Evolutionary conservation across 2,888 invertebrate genomes (phyloP).

Genomic region (Diplazon laetatorius): DNA sequence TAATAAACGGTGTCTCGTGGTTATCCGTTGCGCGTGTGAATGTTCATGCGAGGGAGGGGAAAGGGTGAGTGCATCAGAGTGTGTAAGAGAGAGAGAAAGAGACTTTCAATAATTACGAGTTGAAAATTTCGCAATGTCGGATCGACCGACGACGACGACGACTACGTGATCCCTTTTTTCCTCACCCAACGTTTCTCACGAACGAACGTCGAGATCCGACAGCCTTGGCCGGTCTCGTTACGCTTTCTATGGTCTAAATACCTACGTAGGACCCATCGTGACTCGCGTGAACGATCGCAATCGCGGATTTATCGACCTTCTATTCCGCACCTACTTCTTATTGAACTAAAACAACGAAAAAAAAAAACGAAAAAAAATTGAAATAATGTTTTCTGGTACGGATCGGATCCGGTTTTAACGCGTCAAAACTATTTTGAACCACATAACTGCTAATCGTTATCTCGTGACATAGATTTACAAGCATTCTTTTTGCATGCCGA

Average conservation of each 20-base stretch:
- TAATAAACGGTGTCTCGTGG: constrained; percentile 2
- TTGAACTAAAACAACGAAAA: no score
- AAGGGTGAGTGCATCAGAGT: not conserved
- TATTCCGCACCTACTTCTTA: not conserved
- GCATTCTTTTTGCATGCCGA: no score
- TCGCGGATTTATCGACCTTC: not conserved
- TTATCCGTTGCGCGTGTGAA: not conserved
- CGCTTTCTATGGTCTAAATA: constrained; percentile 68
- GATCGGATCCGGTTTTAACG: no score
- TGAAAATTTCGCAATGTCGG: constrained; percentile 54
- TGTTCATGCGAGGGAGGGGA: not conserved
- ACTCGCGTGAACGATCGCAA: constrained; percentile 33
- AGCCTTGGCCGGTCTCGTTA: constrained; percentile 64
- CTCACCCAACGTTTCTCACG: constrained; percentile 66
- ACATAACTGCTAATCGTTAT: no score
- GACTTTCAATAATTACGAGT: constrained; percentile 56
- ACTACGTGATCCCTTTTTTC: constrained; percentile 37
- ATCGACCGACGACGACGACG: constrained; percentile 47
- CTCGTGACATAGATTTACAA: no score
- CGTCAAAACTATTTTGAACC: no score
- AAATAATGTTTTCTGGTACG: not conserved
- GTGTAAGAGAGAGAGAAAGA: constrained; percentile 7
- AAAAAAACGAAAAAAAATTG: no score
- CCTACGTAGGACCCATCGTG: constrained; percentile 46
- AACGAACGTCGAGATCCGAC: constrained; percentile 50